phyloP scores from a whole-genome alignment of 2,888 invertebrate genomes.

The Parapristionchus giblindavisi region DNA sequence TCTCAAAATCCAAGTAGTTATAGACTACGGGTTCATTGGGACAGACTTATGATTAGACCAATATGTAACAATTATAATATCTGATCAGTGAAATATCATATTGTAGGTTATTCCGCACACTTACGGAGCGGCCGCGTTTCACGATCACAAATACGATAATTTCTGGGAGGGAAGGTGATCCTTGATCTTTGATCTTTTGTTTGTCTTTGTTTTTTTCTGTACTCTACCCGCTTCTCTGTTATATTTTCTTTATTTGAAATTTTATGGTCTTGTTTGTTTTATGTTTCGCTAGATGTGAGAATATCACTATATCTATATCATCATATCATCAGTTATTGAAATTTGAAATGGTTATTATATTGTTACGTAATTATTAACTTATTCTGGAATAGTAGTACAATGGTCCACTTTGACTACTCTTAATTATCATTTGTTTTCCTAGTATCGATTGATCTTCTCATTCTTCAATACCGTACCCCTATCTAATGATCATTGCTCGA shows the following conservation, averaged over 20 bases:
- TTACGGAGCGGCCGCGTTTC: constrained; percentile 63
- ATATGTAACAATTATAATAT: too few relatives aligned
- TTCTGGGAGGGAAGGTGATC: constrained; percentile 59
- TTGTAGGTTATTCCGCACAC: constrained; percentile 62
- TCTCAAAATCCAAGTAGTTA: not conserved
- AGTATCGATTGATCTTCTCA: too few relatives aligned
- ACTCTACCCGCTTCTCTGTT: too few relatives aligned
- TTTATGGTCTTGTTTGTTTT: not conserved
- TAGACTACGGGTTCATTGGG: not conserved
- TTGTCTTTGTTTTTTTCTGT: not conserved
- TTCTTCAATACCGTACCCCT: too few relatives aligned
- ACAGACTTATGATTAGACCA: too few relatives aligned
- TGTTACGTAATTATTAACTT: not conserved
- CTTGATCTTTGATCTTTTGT: not conserved
- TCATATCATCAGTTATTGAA: too few relatives aligned
- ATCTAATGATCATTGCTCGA: too few relatives aligned
- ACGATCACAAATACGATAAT: constrained; percentile 66
- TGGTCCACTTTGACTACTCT: too few relatives aligned
- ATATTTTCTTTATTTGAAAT: not conserved
- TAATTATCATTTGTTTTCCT: too few relatives aligned
- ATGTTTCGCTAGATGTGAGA: not conserved
- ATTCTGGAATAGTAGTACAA: too few relatives aligned
- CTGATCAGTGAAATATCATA: too few relatives aligned
- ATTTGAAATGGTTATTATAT: not conserved
- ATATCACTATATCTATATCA: too few relatives aligned